phyloP scores from a whole-genome alignment of 2,888 invertebrate genomes.

The Euplagia quadripunctaria region DNA sequence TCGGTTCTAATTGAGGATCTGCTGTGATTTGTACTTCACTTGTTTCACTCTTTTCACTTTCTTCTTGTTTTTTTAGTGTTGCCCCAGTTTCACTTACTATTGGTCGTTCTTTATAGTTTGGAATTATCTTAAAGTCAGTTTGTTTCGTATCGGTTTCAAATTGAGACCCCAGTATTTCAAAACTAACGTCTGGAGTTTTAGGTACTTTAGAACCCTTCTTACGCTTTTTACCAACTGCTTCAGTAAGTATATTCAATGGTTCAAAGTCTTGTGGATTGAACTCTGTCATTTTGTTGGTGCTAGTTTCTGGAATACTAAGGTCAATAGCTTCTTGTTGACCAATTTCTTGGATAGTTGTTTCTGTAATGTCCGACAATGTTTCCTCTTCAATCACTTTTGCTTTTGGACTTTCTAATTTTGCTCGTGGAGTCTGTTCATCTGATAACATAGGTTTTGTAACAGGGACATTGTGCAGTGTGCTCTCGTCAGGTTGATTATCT shows the following conservation, averaged over 20 bases:
- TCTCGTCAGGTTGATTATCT: conserved; percentile 30
- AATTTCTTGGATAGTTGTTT: background rate
- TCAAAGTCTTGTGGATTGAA: conserved; percentile 35
- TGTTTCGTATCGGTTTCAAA: conserved; percentile 21
- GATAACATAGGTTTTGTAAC: conserved; percentile 15
- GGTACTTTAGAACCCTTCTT: conserved; percentile 56
- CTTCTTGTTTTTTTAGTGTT: conserved; percentile 27
- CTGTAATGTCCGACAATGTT: background rate
- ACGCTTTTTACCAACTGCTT: conserved; percentile 54
- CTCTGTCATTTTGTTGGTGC: conserved; percentile 31
- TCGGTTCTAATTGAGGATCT: conserved; percentile 19
- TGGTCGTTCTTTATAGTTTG: conserved; percentile 27
- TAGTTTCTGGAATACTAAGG: conserved; percentile 1
- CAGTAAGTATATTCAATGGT: conserved; percentile 38
- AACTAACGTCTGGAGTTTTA: conserved; percentile 33
- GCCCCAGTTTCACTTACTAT: conserved; percentile 30
- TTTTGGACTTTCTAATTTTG: conserved; percentile 16
- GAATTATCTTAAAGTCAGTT: conserved; percentile 2
- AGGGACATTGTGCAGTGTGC: conserved; percentile 11
- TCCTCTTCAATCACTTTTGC: background rate
- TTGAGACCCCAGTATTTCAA: conserved; percentile 29
- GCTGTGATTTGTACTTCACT: conserved; percentile 17
- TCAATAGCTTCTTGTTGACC: conserved; percentile 15
- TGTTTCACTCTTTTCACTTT: conserved; percentile 24
- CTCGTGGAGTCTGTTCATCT: conserved; percentile 16